These are phyloP conservation scores for Myotis myotis DNA, from an alignment of 2,797 vertebrate species.

Conservation along the genomic window DNA sequence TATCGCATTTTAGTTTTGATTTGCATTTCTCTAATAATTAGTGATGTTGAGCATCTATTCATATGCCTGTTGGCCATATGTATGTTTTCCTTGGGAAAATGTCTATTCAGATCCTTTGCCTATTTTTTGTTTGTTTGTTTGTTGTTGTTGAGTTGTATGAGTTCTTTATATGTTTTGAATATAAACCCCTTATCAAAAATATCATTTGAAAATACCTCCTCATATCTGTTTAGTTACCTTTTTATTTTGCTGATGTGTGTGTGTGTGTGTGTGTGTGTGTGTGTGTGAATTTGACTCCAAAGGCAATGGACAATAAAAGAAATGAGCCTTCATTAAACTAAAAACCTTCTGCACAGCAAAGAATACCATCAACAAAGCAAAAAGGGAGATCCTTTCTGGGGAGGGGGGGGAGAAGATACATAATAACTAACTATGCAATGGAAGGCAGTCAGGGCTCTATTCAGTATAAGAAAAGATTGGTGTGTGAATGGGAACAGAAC, in stretches of 20 bases:
- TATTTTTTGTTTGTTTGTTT: not conserved
- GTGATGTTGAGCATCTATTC: not conserved
- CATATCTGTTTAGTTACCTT: not conserved
- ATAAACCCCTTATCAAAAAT: not conserved
- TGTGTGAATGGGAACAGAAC: not conserved
- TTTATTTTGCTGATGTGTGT: not conserved
- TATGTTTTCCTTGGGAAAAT: not conserved
- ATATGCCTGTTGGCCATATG: not conserved
- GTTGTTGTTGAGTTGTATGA: not conserved
- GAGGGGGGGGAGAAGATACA: rapidly evolving
- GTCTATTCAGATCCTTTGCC: not conserved
- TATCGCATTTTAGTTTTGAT: not conserved
- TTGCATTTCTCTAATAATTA: not conserved
- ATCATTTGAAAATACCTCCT: not conserved
- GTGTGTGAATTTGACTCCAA: not conserved
- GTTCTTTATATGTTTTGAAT: not conserved
- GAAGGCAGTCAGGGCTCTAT: not conserved
- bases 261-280: no score
- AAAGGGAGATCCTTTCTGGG: not conserved
- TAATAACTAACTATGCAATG: not conserved
- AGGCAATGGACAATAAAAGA: not conserved
- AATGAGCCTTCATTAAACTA: not conserved
- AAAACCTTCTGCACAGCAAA: not conserved
- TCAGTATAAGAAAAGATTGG: not conserved
- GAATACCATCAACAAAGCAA: not conserved